These are phyloP conservation scores for Dolichomitus sp. DNA, from an alignment of 2,888 invertebrate genomes.

Conservation along the genomic window DNA sequence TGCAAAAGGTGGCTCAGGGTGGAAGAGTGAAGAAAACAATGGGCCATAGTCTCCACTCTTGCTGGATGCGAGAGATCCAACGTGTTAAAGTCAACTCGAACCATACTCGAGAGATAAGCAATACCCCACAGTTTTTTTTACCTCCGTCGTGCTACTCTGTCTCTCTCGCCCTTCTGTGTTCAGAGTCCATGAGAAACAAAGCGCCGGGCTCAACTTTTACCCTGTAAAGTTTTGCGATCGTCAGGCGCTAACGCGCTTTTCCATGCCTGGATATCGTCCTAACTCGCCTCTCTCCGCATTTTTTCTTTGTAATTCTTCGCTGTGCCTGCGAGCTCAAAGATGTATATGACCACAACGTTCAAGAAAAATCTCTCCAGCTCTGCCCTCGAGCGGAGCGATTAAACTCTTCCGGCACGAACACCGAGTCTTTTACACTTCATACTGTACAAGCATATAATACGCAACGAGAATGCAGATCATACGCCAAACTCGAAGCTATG, in stretches of 20 bases:
- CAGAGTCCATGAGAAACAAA: conserved; percentile 56
- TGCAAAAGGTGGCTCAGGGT: background rate
- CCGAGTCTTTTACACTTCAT: conserved; percentile 16
- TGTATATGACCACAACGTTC: background rate
- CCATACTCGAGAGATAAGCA: conserved; percentile 61
- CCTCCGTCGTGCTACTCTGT: conserved; percentile 18
- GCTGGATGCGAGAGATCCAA: conserved; percentile 23
- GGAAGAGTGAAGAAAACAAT: conserved; percentile 43
- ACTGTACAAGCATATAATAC: conserved; percentile 3
- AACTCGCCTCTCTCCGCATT: background rate
- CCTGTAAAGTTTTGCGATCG: conserved; percentile 58
- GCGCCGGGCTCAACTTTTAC: conserved; percentile 58
- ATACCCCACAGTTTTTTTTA: conserved; percentile 41
- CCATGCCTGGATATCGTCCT: conserved; percentile 1
- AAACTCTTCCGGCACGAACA: conserved; percentile 18
- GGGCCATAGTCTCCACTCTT: conserved; percentile 46
- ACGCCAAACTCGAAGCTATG: background rate
- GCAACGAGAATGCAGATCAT: background rate
- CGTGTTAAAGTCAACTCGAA: conserved; percentile 58
- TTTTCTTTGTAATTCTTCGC: conserved; percentile 16
- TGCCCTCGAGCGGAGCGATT: conserved; percentile 34
- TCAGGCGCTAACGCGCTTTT: conserved; percentile 50
- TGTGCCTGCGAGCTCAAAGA: background rate
- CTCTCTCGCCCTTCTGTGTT: conserved; percentile 30
- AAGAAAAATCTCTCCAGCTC: conserved; percentile 39